These are phyloP conservation scores for Eristalis intricaria DNA, from an alignment of 2,888 invertebrate genomes.

Conservation along the genomic window DNA sequence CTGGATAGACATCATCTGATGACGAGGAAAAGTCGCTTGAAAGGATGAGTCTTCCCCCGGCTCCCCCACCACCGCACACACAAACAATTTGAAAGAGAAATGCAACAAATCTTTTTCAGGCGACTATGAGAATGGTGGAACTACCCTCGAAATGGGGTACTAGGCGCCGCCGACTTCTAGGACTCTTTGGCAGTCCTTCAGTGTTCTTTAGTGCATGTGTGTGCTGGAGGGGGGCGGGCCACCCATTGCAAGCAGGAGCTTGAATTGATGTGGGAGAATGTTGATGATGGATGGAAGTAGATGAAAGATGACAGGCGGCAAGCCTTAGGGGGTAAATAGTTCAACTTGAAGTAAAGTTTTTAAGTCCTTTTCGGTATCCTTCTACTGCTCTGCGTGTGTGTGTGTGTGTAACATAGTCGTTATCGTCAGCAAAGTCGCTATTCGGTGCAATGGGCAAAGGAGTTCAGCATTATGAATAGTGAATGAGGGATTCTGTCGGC, in stretches of 20 bases:
- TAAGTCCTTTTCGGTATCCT: constrained; percentile 63
- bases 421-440: not conserved
- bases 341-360: constrained; percentile 71
- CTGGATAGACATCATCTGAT: constrained; percentile 46
- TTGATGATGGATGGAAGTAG: constrained; percentile 39
- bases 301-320: constrained; percentile 68
- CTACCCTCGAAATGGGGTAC: constrained; percentile 12
- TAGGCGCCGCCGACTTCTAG: constrained; percentile 60
- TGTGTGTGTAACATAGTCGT: constrained; percentile 22
- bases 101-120: constrained; percentile 68
- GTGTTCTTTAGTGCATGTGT: constrained; percentile 4
- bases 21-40: constrained; percentile 46
- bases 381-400: constrained; percentile 4
- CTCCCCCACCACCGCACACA: not conserved
- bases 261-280: constrained; percentile 30
- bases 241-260: constrained; percentile 15
- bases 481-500: constrained; percentile 38
- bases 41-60: constrained; percentile 18
- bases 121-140: constrained; percentile 24
- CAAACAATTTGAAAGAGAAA: constrained; percentile 28
- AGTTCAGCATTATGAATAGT: constrained; percentile 67
- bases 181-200: constrained; percentile 61
- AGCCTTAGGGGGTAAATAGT: constrained; percentile 65
- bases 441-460: constrained; percentile 50
- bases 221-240: too few species aligned